Percentiles rank a stretch among this genome's conserved stretches.
Conservation (phyloP, 2,797 vertebrate genomes). For the Platyrinchus mystaceus region DNA sequence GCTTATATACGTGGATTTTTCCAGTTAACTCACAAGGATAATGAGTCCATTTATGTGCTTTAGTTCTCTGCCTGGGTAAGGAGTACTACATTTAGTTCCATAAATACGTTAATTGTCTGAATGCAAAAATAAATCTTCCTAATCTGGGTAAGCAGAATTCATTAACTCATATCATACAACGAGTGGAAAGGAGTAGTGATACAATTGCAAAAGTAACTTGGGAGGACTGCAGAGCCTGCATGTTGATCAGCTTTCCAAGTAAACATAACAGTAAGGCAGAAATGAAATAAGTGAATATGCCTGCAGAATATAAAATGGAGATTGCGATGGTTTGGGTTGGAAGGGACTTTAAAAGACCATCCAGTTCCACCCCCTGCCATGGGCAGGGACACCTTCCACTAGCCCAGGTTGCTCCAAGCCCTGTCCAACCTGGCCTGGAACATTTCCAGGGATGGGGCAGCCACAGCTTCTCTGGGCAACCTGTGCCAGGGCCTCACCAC, state of each 20-base stretch:
- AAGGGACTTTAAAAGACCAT: neutral
- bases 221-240: neutral
- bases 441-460: neutral
- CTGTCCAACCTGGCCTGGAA: accelerated
- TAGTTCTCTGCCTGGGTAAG: neutral
- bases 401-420: accelerated
- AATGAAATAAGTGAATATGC: neutral
- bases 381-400: neutral
- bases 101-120: slow-evolving; percentile 25
- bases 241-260: slow-evolving; percentile 3
- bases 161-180: slow-evolving; percentile 12
- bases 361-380: neutral
- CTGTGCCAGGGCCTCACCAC: accelerated
- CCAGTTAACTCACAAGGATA: slow-evolving; percentile 8
- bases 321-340: neutral
- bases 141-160: slow-evolving; percentile 10
- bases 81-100: neutral
- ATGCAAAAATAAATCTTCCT: neutral
- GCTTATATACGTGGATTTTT: neutral
- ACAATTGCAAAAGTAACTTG: slow-evolving; percentile 21
- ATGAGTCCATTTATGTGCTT: neutral
- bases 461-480: neutral
- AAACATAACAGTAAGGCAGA: neutral
- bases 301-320: slow-evolving; percentile 7
- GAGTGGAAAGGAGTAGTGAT: neutral